Evolutionary conservation across 1,140 invertebrate genomes (phyloP).

Genomic region (Bombus superbus): DNA sequence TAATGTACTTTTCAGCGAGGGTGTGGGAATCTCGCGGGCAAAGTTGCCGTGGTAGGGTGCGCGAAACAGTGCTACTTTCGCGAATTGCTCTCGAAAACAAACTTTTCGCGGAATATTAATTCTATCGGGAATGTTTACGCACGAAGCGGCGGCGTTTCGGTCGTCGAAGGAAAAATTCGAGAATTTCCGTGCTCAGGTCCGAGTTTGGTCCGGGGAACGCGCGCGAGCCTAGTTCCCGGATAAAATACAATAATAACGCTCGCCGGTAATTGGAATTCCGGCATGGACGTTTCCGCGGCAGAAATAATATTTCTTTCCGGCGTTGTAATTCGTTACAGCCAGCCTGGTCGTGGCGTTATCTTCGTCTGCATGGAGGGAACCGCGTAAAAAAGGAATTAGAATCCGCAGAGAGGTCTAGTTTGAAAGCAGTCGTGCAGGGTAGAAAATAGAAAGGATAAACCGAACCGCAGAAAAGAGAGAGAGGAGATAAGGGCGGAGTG

Average conservation of each 20-base stretch:
- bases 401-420: conserved; percentile 19
- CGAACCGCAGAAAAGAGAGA: not conserved
- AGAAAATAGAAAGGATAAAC: conserved; percentile 33
- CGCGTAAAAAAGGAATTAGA: conserved; percentile 42
- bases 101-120: not conserved
- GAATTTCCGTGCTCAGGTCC: not conserved
- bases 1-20: not conserved
- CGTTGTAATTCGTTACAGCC: conserved; percentile 38
- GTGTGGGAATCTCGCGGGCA: not conserved
- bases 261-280: conserved; percentile 51
- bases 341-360: conserved; percentile 13
- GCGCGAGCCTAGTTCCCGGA: too few species aligned
- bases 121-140: not conserved
- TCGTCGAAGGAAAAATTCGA: not conserved
- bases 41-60: too few species aligned
- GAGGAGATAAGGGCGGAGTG: too few species aligned
- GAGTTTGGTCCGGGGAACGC: not conserved
- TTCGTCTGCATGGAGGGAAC: conserved; percentile 16
- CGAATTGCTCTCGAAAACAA: not conserved
- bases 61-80: not conserved
- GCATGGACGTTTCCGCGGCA: conserved; percentile 27
- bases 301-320: conserved; percentile 47
- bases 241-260: conserved; percentile 29
- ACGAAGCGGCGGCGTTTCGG: not conserved
- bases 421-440: not conserved